These are phyloP conservation scores for Plotosus lineatus DNA, from an alignment of 2,113 vertebrate genomes.

Conservation along the genomic window DNA sequence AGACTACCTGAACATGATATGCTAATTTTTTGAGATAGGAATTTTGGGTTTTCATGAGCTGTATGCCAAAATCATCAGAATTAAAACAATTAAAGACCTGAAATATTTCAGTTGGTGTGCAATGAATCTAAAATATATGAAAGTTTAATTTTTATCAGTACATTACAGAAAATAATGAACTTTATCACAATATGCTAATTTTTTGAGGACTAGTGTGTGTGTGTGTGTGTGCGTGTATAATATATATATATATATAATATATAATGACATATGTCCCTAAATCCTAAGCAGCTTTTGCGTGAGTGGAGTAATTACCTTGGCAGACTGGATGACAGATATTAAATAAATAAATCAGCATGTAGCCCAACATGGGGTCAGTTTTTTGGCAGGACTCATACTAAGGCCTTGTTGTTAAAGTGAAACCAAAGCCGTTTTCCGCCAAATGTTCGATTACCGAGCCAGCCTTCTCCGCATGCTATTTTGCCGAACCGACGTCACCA, in stretches of 20 bases:
- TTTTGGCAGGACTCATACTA: constrained; percentile 36
- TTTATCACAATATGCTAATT: too few species aligned
- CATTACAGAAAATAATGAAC: too few species aligned
- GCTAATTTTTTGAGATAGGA: too few species aligned
- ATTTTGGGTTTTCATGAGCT: too few species aligned
- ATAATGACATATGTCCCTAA: constrained; percentile 48
- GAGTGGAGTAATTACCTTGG: constrained; percentile 56
- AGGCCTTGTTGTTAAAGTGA: constrained; percentile 54
- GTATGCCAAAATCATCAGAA: too few species aligned
- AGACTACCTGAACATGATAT: too few species aligned
- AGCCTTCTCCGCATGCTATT: constrained; percentile 45
- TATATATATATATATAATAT: constrained; percentile 38
- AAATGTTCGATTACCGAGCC: constrained; percentile 44
- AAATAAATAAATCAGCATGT: constrained; percentile 57
- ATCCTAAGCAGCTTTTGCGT: constrained; percentile 46
- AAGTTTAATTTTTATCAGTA: too few species aligned
- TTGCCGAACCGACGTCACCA: constrained; percentile 30
- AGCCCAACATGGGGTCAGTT: constrained; percentile 36
- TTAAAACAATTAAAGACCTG: too few species aligned
- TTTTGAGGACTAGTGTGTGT: too few species aligned
- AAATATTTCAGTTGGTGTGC: too few species aligned
- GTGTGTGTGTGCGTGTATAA: too few species aligned
- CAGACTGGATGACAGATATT: constrained; percentile 51
- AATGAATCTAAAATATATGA: too few species aligned
- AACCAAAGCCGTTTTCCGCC: constrained; percentile 54